Evolutionary conservation across 2,888 invertebrate species (phyloP).

Genomic region (Lamellibrachia columna): DNA sequence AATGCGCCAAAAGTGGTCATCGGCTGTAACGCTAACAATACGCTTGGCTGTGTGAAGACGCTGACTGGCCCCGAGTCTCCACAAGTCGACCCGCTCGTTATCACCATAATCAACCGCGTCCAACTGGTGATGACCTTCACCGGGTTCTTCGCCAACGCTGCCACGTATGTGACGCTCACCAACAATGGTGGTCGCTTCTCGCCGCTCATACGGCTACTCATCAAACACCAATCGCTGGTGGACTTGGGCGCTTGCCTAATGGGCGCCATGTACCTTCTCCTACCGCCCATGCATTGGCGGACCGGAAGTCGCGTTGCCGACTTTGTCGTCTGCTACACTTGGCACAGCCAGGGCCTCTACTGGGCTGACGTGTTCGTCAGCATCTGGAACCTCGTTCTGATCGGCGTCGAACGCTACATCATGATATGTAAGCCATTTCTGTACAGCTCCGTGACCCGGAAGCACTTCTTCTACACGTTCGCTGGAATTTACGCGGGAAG

Average conservation of each 20-base stretch:
- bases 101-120: background rate
- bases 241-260: background rate
- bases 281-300: constrained; percentile 3
- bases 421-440: constrained; percentile 23
- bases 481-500: background rate
- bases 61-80: background rate
- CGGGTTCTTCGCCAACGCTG: constrained; percentile 9
- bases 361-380: constrained; percentile 22
- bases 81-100: background rate
- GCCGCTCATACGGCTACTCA: background rate
- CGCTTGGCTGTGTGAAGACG: background rate
- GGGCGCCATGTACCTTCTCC: background rate
- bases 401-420: constrained; percentile 25
- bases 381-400: constrained; percentile 29
- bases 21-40: background rate
- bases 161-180: background rate
- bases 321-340: constrained; percentile 23
- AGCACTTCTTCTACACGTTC: background rate
- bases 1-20: background rate
- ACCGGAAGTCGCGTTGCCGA: constrained; percentile 18
- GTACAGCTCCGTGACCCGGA: constrained; percentile 20
- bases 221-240: constrained; percentile 18
- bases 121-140: background rate
- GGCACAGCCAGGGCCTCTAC: constrained; percentile 29
- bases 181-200: background rate